phyloP scores from a whole-genome alignment of 2,797 vertebrate genomes.

The Pseudochirops corinnae region DNA sequence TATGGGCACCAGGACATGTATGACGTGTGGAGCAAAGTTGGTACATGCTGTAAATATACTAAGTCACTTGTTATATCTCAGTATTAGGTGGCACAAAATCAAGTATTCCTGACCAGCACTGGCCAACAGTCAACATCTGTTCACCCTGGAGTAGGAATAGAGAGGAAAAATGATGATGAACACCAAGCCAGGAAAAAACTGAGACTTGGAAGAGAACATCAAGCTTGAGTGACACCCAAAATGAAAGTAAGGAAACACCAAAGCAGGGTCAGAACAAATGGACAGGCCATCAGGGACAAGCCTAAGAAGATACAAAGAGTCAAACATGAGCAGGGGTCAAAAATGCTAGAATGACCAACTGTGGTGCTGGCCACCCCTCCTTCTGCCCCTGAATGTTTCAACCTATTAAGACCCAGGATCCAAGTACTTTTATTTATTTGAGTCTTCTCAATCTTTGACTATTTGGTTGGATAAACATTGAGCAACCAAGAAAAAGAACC shows the following conservation, averaged over 20 bases:
- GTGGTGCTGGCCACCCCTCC: not conserved
- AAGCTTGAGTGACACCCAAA: not conserved
- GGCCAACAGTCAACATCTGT: not conserved
- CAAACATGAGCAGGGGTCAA: not conserved
- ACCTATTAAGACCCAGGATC: not conserved
- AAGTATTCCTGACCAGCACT: not conserved
- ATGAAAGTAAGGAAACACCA: not conserved
- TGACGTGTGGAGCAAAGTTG: constrained; percentile 21
- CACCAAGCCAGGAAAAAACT: not conserved
- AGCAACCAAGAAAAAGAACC: constrained; percentile 20
- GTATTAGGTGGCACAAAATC: not conserved
- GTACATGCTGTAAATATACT: constrained; percentile 39
- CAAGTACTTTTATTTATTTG: constrained; percentile 33
- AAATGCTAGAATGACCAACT: not conserved
- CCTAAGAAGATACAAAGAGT: not conserved
- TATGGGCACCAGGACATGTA: no score
- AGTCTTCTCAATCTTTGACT: constrained; percentile 57
- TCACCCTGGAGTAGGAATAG: not conserved
- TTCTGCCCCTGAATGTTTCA: not conserved
- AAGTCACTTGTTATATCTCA: not conserved
- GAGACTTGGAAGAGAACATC: not conserved
- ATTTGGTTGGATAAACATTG: constrained; percentile 41
- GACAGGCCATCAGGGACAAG: not conserved
- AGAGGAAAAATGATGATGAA: not conserved
- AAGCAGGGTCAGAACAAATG: not conserved